phyloP scores from a whole-genome alignment of 2,888 invertebrate genomes.

The Eristalinus aeneus region DNA sequence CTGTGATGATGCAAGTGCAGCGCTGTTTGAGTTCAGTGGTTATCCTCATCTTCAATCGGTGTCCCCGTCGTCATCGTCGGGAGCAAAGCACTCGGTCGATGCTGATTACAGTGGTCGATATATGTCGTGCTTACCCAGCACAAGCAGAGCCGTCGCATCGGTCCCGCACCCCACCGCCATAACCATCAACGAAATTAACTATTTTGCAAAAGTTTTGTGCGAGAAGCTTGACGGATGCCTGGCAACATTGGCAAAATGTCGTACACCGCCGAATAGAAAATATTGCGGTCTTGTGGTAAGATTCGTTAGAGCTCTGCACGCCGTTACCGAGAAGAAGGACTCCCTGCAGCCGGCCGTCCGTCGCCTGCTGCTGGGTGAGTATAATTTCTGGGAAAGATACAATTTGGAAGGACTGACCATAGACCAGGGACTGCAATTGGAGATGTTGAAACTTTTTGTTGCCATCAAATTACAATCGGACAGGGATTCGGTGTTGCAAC shows the following conservation, averaged over 20 bases:
- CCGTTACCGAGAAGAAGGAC: constrained; percentile 75
- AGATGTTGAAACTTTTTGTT: constrained; percentile 76
- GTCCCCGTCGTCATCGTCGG: constrained; percentile 74
- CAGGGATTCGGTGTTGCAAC: constrained; percentile 55
- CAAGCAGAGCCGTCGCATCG: constrained; percentile 51
- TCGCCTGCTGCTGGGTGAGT: constrained; percentile 77
- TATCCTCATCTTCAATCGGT: constrained; percentile 75
- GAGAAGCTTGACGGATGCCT: constrained; percentile 78
- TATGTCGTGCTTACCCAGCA: constrained; percentile 58
- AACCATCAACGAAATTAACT: constrained; percentile 77
- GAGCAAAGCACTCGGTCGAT: constrained; percentile 33
- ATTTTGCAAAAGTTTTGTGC: constrained; percentile 79
- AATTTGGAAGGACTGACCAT: constrained; percentile 72
- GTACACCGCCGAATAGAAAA: constrained; percentile 71
- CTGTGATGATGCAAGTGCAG: constrained; percentile 49
- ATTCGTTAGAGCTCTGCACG: constrained; percentile 78
- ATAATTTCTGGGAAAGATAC: constrained; percentile 78
- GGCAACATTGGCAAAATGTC: constrained; percentile 73
- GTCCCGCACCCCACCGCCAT: constrained; percentile 19
- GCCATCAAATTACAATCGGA: constrained; percentile 73
- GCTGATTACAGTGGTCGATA: constrained; percentile 63
- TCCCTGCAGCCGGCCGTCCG: constrained; percentile 76
- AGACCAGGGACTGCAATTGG: constrained; percentile 74
- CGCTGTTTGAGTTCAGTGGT: constrained; percentile 52
- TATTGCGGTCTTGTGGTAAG: constrained; percentile 77